Base-by-base conservation (phyloP, 2,113 vertebrate genomes). In the Clupea harengus region DNA sequence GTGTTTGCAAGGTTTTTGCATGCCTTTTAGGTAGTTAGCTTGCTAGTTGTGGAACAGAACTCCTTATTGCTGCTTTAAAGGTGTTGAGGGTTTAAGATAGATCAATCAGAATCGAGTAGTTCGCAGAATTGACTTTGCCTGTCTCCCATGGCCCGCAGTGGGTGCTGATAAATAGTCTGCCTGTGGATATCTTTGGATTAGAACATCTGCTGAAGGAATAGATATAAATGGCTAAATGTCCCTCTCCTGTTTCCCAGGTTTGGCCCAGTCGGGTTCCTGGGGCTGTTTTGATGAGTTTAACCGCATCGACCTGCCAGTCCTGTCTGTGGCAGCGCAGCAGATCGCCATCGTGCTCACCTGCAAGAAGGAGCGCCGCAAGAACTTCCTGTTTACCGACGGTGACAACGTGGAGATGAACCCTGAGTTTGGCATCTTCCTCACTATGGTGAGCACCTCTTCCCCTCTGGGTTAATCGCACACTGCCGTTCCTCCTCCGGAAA, bases 271-370 rank as follows among this genome's bases (percentile, higher is more conserved):
- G 86, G 98, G 98, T 78, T 99, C 98, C 54, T 99, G 98, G 98
- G 98, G 98, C 50, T 99, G 97, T 91, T 99, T 99, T 90, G 98
- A 99, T 81, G 98, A 99, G 90, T 99, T 99, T 91, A 99, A 99
- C 91, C 97, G 98, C 45, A 99, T 99, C 15, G 95, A 99, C 91
- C 96, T 99, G 81, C 97, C 98, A 1, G 98, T 99, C 49, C 91
- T 99, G 22, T 99, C 98, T 0, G 98, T 99, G 64, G 98, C 98
- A 15, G 98, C 98, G 6, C 98, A 99, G 89, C 98, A 99, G 93
- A 99, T 99, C 82, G 96, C 97, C 6, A 95, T 97, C 81, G 95
- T 99, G 87, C 94, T 99, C 82, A 98, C 96, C 0, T 98, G 97
- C 92, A 99, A 97, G 92, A 99, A 99, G 87, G 97, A 99, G 88